Percentiles rank a stretch among this genome's conserved stretches.
phyloP scores from a whole-genome alignment of 2,113 vertebrate genomes.

The Hiodon alosoides region DNA sequence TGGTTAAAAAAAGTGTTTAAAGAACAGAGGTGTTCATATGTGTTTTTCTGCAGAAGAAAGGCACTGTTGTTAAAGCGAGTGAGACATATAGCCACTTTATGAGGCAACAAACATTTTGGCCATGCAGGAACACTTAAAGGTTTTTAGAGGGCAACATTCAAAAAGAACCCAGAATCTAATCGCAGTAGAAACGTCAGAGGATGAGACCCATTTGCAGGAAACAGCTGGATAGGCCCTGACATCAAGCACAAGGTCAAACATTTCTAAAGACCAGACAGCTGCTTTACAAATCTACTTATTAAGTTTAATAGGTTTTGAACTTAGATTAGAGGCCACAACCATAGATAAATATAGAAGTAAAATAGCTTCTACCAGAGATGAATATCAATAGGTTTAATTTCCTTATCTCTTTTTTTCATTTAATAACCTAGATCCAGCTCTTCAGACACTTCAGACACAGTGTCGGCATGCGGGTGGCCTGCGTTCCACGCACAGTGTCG shows the following conservation, averaged over 20 bases:
- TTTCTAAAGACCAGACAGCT: conserved; percentile 55
- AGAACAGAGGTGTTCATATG: neutral
- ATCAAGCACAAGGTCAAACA: conserved; percentile 51
- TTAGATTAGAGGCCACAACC: conserved; percentile 40
- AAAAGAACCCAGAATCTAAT: conserved; percentile 26
- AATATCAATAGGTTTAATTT: neutral
- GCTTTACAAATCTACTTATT: conserved; percentile 54
- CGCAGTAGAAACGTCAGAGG: conserved; percentile 28
- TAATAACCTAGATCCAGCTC: too few relatives aligned
- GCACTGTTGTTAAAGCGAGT: neutral
- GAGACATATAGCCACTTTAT: too few relatives aligned
- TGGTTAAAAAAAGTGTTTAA: neutral
- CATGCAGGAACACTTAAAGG: neutral
- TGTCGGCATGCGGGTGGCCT: too few relatives aligned
- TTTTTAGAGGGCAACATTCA: neutral
- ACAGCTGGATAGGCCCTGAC: conserved; percentile 45
- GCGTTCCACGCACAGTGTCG: too few relatives aligned
- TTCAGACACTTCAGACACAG: too few relatives aligned
- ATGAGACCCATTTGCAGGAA: conserved; percentile 32
- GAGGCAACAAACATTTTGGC: neutral
- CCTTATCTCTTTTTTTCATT: neutral
- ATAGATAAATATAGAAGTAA: conserved; percentile 25
- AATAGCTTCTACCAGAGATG: neutral
- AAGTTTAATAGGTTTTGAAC: conserved; percentile 47
- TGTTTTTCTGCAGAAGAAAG: neutral